Conservation (phyloP, 2,888 invertebrate species). For the Thera obeliscata region DNA sequence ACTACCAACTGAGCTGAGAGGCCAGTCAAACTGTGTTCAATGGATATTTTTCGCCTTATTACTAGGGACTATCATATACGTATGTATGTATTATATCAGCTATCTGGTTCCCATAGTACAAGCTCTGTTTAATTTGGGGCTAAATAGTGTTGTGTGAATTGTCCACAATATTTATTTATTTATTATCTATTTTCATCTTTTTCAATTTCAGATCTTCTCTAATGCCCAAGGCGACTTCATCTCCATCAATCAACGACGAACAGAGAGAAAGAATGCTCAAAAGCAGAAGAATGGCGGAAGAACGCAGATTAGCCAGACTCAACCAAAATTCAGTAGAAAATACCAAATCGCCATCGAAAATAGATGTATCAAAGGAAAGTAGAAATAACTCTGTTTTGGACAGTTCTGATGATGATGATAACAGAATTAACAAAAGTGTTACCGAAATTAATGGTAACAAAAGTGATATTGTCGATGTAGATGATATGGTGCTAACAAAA, state of each 20-base stretch:
- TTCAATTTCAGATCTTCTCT: slow-evolving; percentile 58
- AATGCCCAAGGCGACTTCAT: slow-evolving; percentile 74
- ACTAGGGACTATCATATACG: too few species aligned
- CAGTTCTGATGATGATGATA: slow-evolving; percentile 46
- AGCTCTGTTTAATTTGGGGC: too few species aligned
- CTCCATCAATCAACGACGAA: slow-evolving; percentile 83
- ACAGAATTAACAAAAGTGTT: slow-evolving; percentile 42
- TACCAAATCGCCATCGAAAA: not conserved
- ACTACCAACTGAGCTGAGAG: too few species aligned
- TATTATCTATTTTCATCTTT: not conserved
- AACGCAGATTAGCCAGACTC: slow-evolving; percentile 84
- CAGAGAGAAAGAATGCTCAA: slow-evolving; percentile 88
- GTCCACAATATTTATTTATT: too few species aligned
- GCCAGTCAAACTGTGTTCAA: too few species aligned
- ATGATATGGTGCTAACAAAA: slow-evolving; percentile 15
- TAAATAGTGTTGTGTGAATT: too few species aligned
- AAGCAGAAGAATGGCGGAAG: slow-evolving; percentile 87
- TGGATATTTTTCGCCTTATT: too few species aligned
- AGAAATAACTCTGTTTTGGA: slow-evolving; percentile 25
- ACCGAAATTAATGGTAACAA: slow-evolving; percentile 23
- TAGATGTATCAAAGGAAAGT: slow-evolving; percentile 5
- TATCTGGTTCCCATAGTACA: too few species aligned
- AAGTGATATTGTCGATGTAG: slow-evolving; percentile 13
- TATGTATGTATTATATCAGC: too few species aligned
- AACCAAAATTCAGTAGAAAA: slow-evolving; percentile 47